phyloP scores from a whole-genome alignment of 2,888 invertebrate species.

The Chrysolina haemoptera region DNA sequence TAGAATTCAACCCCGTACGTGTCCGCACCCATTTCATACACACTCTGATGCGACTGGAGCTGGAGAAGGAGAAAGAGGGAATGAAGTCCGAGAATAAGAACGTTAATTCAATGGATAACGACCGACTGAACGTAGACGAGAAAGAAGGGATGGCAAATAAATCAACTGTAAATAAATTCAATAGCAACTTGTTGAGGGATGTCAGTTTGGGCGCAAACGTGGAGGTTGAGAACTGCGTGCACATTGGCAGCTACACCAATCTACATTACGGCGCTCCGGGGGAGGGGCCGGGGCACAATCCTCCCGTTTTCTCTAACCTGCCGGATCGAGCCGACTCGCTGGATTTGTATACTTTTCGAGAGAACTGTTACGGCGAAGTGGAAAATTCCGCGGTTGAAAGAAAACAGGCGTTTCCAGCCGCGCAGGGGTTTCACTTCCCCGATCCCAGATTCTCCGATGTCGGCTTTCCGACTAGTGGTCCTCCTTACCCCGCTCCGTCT shows the following conservation, averaged over 20 bases:
- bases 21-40: slow-evolving; percentile 98
- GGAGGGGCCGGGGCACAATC: slow-evolving; percentile 65
- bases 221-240: slow-evolving; percentile 78
- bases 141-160: slow-evolving; percentile 35
- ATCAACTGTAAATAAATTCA: slow-evolving; percentile 61
- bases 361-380: slow-evolving; percentile 75
- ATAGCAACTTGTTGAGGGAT: slow-evolving; percentile 71
- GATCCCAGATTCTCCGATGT: slow-evolving; percentile 65
- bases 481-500: slow-evolving; percentile 56
- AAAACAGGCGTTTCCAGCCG: slow-evolving; percentile 63
- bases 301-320: slow-evolving; percentile 65
- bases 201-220: slow-evolving; percentile 73
- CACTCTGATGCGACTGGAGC: slow-evolving; percentile 92
- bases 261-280: slow-evolving; percentile 77
- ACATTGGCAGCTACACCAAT: slow-evolving; percentile 78
- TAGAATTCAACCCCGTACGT: slow-evolving; percentile 96
- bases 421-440: slow-evolving; percentile 66
- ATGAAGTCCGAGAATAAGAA: slow-evolving; percentile 68
- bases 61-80: slow-evolving; percentile 77
- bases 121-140: slow-evolving; percentile 60
- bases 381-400: slow-evolving; percentile 65
- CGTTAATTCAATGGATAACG: slow-evolving; percentile 71
- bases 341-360: slow-evolving; percentile 75
- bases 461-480: slow-evolving; percentile 60
- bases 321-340: slow-evolving; percentile 74